Conservation (phyloP, 2,797 vertebrate genomes). For the Masticophis lateralis region DNA sequence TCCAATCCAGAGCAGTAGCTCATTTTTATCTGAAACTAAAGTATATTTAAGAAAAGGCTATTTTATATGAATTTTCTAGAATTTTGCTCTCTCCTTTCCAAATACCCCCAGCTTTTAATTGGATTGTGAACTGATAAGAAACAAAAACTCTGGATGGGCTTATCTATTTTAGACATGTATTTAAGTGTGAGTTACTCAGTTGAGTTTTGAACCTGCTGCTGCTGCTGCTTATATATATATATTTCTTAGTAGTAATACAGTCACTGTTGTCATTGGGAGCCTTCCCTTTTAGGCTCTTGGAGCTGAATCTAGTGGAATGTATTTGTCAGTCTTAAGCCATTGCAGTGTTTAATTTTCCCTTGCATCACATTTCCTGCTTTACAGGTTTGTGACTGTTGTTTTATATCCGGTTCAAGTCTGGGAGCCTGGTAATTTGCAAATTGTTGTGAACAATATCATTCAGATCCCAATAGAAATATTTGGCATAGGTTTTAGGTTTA, state of each 20-base stretch:
- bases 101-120: neutral
- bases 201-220: neutral
- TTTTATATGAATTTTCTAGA: neutral
- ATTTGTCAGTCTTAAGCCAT: neutral
- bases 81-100: neutral
- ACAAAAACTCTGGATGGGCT: neutral
- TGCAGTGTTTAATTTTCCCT: neutral
- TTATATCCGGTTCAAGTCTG: neutral
- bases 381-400: slow-evolving; percentile 12
- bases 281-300: neutral
- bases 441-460: neutral
- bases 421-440: neutral
- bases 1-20: neutral
- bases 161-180: neutral
- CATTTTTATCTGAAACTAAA: neutral
- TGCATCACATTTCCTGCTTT: slow-evolving; percentile 11
- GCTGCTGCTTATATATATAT: neutral
- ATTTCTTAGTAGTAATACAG: neutral
- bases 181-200: neutral
- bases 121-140: neutral
- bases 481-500: neutral
- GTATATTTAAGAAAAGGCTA: neutral
- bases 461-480: neutral
- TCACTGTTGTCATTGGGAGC: neutral
- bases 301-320: neutral